Base-by-base conservation (phyloP, 1,140 invertebrate genomes). In the Harpegnathos saltator region DNA sequence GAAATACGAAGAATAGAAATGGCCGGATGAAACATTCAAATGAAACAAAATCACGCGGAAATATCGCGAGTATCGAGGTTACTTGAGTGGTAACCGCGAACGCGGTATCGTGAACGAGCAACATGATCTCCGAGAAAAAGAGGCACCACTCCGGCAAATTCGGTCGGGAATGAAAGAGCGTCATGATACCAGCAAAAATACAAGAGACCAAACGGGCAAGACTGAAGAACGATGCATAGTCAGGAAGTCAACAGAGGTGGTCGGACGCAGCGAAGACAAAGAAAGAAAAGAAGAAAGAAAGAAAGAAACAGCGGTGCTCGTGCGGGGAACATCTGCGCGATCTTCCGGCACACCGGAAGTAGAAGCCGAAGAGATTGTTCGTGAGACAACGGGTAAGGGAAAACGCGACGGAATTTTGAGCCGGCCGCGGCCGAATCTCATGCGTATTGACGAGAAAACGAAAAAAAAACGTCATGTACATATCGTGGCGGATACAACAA, bases 271-370 rank as follows among this genome's bases (percentile, higher is more conserved):
- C 19, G 14, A 48, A 44, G 38, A 44, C 0, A 44, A 11, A 44
- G 7, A 44, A 44, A 44, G 38, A 44, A 3, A 44, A 11, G 11
- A 44, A 11, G n/a, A n/a, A n/a, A n/a, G n/a, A n/a, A n/a, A n/a
- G n/a, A 44, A 44, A 44, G 7, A 44, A 44, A 44, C 17, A 58
- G n/a, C 11, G 22, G 33, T 9, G 38, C 56, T 56, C 22, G 52
- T 22, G 22, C 22, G 26, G 22, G 54, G 65, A 54, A 71, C 44
- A 54, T 52, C 66, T 48, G 24, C 50, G 52, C 38, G 65, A 59
- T 29, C 56, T 75, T 83, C 82, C 77, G 65, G 73, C 54, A 71
- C 75, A 65, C 61, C 83, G 66, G 68, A 85, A 86, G 84, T 59
- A 68, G 72, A 44, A 44, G 48, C 26, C 62, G 44, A 24, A 58